These are phyloP conservation scores for Papilio glaucus DNA, from an alignment of 1,140 invertebrate species.

Conservation along the genomic window DNA sequence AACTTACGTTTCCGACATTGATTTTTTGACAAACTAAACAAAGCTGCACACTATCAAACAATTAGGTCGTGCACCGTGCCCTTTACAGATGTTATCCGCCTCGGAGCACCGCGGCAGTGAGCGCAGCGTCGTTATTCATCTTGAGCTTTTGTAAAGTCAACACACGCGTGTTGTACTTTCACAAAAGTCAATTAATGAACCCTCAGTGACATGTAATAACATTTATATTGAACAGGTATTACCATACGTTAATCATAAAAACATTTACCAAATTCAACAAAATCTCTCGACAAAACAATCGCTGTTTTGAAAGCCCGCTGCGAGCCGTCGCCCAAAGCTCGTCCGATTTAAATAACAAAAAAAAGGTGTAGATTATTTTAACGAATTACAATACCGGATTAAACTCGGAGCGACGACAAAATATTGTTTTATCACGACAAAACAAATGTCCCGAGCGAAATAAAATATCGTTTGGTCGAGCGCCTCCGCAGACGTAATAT, in stretches of 20 bases:
- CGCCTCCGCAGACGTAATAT: neutral
- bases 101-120: too few species aligned
- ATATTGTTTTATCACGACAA: neutral
- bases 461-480: neutral
- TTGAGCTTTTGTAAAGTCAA: too few species aligned
- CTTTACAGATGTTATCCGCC: too few species aligned
- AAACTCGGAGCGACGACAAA: neutral
- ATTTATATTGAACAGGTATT: neutral
- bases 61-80: too few species aligned
- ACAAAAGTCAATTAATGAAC: neutral
- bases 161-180: neutral
- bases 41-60: too few species aligned
- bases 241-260: conserved; percentile 14
- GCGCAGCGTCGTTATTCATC: too few species aligned
- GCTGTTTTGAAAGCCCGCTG: conserved; percentile 1
- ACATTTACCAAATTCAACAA: neutral
- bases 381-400: conserved; percentile 21
- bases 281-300: neutral
- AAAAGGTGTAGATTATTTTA: conserved; percentile 11
- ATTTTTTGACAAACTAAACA: too few species aligned
- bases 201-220: neutral
- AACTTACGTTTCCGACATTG: too few species aligned
- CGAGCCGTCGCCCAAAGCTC: neutral
- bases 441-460: neutral
- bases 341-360: conserved; percentile 23